phyloP scores from a whole-genome alignment of 2,797 vertebrate genomes.

The Dendrocincla tyrannina region DNA sequence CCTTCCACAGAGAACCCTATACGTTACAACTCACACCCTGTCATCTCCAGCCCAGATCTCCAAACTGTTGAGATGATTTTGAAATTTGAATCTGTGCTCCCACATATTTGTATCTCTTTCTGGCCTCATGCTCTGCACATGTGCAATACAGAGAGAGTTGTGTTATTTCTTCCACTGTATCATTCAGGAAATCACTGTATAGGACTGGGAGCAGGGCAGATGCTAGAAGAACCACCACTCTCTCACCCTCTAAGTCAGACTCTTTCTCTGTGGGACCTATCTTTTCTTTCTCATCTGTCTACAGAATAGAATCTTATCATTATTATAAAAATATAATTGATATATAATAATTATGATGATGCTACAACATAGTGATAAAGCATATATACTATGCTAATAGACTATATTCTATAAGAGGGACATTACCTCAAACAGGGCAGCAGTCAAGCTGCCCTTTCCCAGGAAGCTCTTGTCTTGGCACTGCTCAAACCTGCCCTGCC shows the following conservation, averaged over 20 bases:
- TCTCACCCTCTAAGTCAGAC: fast-evolving
- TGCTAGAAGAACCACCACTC: neutral
- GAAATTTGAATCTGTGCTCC: neutral
- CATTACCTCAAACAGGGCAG: neutral
- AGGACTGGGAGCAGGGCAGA: neutral
- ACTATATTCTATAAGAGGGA: neutral
- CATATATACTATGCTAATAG: neutral
- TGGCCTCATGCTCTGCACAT: fast-evolving
- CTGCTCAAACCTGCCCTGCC: neutral
- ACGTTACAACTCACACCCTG: neutral
- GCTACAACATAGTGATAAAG: neutral
- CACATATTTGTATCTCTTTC: neutral
- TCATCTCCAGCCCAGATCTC: neutral
- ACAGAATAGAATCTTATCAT: neutral
- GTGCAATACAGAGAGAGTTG: fast-evolving
- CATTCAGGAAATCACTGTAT: neutral
- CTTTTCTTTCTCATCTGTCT: neutral
- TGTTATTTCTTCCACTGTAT: neutral
- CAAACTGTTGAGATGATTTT: neutral
- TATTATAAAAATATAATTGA: neutral
- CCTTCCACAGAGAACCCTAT: neutral
- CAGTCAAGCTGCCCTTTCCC: neutral
- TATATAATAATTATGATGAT: neutral
- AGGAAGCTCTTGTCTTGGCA: neutral
- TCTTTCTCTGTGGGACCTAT: neutral